Conservation (phyloP, 2,888 invertebrate genomes). For the Galeopsomyia nigrocyanea region DNA sequence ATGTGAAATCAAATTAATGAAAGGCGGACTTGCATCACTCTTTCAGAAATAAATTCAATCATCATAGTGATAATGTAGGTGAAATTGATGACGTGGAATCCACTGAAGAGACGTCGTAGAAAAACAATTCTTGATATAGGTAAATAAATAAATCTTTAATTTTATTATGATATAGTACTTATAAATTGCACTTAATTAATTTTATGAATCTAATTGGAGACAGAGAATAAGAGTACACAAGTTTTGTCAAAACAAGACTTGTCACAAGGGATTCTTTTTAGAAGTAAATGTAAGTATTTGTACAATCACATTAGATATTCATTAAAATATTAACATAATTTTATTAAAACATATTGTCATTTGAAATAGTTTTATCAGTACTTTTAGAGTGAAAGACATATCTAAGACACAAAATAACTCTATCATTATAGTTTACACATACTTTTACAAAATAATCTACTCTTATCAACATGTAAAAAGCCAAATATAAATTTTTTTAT, state of each 20-base stretch:
- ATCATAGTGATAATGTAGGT: too few species aligned
- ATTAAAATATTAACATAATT: constrained; percentile 40
- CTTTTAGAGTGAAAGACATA: constrained; percentile 31
- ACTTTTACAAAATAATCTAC: constrained; percentile 59
- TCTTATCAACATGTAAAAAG: constrained; percentile 60
- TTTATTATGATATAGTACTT: constrained; percentile 39
- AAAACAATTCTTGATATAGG: constrained; percentile 62
- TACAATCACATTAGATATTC: constrained; percentile 34
- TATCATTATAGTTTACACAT: constrained; percentile 45
- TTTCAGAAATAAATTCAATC: too few species aligned
- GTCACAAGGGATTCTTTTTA: constrained; percentile 45
- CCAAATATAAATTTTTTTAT: constrained; percentile 50
- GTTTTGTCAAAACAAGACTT: constrained; percentile 59
- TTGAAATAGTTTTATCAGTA: constrained; percentile 26
- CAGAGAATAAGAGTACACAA: constrained; percentile 68
- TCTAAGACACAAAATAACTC: constrained; percentile 41
- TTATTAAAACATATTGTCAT: constrained; percentile 42
- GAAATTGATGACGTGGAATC: constrained; percentile 49
- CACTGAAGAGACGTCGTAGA: constrained; percentile 56
- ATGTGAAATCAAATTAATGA: too few species aligned
- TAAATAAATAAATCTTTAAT: constrained; percentile 49
- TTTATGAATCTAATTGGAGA: constrained; percentile 67
- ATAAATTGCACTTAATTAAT: constrained; percentile 39
- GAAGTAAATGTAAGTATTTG: constrained; percentile 50
- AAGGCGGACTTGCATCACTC: too few species aligned